Percentiles rank a stretch among this genome's conserved stretches.
phyloP scores from a whole-genome alignment of 1,140 invertebrate species.

The Drosophila truncata region DNA sequence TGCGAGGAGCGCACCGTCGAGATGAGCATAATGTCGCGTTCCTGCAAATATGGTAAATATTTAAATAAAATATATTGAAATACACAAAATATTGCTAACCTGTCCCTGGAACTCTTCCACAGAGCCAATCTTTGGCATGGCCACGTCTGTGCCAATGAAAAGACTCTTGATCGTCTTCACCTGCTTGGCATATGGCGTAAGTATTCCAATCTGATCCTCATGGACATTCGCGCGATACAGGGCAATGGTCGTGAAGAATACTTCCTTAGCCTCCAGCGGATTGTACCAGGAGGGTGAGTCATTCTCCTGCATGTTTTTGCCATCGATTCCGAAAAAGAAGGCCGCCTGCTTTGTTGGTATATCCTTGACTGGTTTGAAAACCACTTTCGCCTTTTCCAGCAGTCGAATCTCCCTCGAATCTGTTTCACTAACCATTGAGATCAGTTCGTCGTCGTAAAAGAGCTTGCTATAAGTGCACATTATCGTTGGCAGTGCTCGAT shows the following conservation, averaged over 20 bases:
- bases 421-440: slow-evolving; percentile 73
- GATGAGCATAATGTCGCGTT: slow-evolving; percentile 93
- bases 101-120: slow-evolving; percentile 98
- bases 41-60: slow-evolving; percentile 86
- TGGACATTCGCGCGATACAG: slow-evolving; percentile 89
- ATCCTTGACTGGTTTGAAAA: slow-evolving; percentile 8
- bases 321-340: slow-evolving; percentile 93
- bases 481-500: slow-evolving; percentile 92
- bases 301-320: slow-evolving; percentile 89
- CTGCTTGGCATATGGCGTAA: slow-evolving; percentile 97
- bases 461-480: slow-evolving; percentile 91
- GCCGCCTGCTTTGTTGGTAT: slow-evolving; percentile 88
- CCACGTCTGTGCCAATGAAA: slow-evolving; percentile 87
- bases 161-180: slow-evolving; percentile 86
- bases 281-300: slow-evolving; percentile 97
- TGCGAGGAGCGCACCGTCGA: slow-evolving; percentile 92
- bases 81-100: slow-evolving; percentile 35
- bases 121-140: slow-evolving; percentile 94
- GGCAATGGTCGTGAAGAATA: slow-evolving; percentile 86
- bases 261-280: slow-evolving; percentile 91
- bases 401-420: slow-evolving; percentile 55
- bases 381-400: slow-evolving; percentile 30
- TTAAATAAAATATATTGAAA: background rate
- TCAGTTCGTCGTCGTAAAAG: slow-evolving; percentile 90
- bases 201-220: slow-evolving; percentile 93